Percentiles rank a stretch among this genome's conserved stretches.
These are phyloP conservation scores for Conchocele bisecta DNA, from an alignment of 2,888 invertebrate genomes.

Conservation along the genomic window DNA sequence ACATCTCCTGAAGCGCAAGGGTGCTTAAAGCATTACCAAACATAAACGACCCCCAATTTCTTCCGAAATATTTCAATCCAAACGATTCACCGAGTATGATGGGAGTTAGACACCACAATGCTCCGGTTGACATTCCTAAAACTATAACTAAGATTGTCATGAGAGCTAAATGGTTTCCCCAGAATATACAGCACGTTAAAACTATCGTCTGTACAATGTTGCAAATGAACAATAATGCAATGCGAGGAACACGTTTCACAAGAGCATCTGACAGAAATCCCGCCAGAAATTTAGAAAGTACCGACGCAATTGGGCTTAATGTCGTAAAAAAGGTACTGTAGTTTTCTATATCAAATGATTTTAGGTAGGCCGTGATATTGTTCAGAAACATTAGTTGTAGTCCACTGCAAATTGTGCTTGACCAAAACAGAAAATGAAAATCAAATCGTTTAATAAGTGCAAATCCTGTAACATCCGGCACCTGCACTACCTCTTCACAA, in stretches of 20 bases:
- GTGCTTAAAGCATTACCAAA: constrained; percentile 65
- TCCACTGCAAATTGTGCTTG: constrained; percentile 69
- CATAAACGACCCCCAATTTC: constrained; percentile 69
- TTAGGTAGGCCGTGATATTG: constrained; percentile 70
- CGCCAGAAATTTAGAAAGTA: constrained; percentile 59
- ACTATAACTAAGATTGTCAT: constrained; percentile 50
- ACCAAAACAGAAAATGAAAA: constrained; percentile 72
- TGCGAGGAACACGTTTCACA: constrained; percentile 59
- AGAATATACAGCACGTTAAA: constrained; percentile 56
- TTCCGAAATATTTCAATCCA: constrained; percentile 66
- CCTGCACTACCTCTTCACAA: constrained; percentile 15
- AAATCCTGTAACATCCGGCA: constrained; percentile 60
- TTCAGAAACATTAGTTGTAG: constrained; percentile 71
- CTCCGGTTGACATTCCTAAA: constrained; percentile 65
- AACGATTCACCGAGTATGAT: constrained; percentile 69
- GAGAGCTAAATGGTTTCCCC: constrained; percentile 54
- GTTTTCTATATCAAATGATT: constrained; percentile 65
- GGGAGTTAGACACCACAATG: constrained; percentile 68
- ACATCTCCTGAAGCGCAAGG: constrained; percentile 59
- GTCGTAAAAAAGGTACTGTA: constrained; percentile 68
- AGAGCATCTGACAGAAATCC: constrained; percentile 65
- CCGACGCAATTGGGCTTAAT: constrained; percentile 59
- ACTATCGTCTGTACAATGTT: constrained; percentile 55
- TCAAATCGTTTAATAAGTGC: constrained; percentile 62
- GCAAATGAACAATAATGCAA: constrained; percentile 49